Evolutionary conservation across 2,113 vertebrate species (phyloP), one percentile per base, ranked within the genome.

Genomic region (Trematocara nigrifrons): DNA sequence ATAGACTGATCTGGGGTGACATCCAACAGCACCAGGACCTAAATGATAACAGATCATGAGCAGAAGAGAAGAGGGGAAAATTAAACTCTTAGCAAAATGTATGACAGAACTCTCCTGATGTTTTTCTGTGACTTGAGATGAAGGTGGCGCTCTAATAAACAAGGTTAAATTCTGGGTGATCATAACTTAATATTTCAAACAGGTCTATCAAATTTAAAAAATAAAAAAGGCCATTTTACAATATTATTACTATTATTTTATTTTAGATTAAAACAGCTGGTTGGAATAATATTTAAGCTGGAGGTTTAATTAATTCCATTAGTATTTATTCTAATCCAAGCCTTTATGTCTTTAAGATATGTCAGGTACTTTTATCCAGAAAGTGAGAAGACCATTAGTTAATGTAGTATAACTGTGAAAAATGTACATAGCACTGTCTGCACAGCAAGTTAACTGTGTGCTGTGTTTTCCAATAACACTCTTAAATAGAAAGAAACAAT

Each of bases 1-100:
- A 99, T 98, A 53, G 98, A 97, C 94, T 99, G 98, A 93, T 99
- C 98, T 2, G 98, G 98, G 16, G 97, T 96, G 84, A 99, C 94
- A 42, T 99, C 97, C 59, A 99, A 89, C 74, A 99, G 96, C 88
- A 99, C 97, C 86, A 99, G 93, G 49, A 97, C 97, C 98, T 99
- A 42, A 15, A 61, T 15, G 29, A 49, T 53, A 87, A 49, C 7
- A 79, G 12, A 81, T 2, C 12, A 20, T 22, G 8, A 53, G 26
- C 10, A 29, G 54, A 85, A 35, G 12, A 69, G 31, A 7, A 42
- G 12, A 49, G 40, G 13, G 4, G 26, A 18, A 81, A 20, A 10
- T 31, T 56, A 10, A 71, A 42, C 10, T 45, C 5, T 18, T 18
- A 6, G 22, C 10, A 74, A n/a, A 31, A 53, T 10, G 26, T 18